Conservation (phyloP, 2,888 invertebrate genomes). For the Tanypteryx hageni region DNA sequence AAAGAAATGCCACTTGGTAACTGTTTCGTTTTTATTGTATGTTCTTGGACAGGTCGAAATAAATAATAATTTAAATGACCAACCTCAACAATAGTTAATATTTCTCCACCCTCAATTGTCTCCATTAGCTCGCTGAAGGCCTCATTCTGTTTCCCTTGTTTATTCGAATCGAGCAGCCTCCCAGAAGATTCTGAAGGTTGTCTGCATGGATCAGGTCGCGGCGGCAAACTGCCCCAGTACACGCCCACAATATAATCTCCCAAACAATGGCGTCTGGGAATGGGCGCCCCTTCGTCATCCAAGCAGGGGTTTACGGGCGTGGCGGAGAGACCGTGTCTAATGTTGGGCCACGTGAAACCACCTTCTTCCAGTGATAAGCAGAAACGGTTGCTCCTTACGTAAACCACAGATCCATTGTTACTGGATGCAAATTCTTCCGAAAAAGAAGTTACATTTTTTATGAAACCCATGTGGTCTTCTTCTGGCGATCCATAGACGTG, state of each 20-base stretch:
- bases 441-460: neutral
- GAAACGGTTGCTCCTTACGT: neutral
- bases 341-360: slow-evolving; percentile 65
- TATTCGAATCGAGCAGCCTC: neutral
- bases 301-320: slow-evolving; percentile 65
- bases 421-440: neutral
- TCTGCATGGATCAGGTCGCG: neutral
- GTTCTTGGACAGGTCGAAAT: too few species aligned
- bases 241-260: slow-evolving; percentile 66
- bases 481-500: too few species aligned
- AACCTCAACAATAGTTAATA: too few species aligned
- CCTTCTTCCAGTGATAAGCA: neutral
- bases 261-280: slow-evolving; percentile 52
- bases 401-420: neutral
- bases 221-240: slow-evolving; percentile 53
- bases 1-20: too few species aligned
- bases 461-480: neutral
- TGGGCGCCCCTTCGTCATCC: slow-evolving; percentile 32
- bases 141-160: neutral
- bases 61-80: too few species aligned
- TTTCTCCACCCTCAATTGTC: neutral
- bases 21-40: too few species aligned
- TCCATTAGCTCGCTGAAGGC: neutral
- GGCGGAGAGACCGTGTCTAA: slow-evolving; percentile 35
- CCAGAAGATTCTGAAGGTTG: neutral